A percentile compares a stretch with the other conserved stretches of the same genome.
Evolutionary conservation across 2,888 invertebrate species (phyloP).

Genomic region (Drosophila percnosoma): DNA sequence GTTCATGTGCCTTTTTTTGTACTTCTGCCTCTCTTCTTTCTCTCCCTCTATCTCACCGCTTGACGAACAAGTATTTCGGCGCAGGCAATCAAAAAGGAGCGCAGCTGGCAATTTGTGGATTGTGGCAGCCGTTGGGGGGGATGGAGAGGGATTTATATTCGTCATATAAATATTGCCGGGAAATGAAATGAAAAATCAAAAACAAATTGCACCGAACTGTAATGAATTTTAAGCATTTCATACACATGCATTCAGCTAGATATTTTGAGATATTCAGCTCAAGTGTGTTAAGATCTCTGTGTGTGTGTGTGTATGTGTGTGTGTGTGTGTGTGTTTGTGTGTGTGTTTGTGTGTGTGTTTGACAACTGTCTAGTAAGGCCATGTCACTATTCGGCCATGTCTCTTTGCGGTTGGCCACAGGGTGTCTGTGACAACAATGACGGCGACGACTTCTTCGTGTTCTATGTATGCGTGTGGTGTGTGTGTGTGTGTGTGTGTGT

Average conservation of each 20-base stretch:
- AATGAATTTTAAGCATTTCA: slow-evolving; percentile 77
- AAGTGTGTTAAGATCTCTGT: slow-evolving; percentile 14
- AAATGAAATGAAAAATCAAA: slow-evolving; percentile 79
- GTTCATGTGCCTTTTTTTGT: slow-evolving; percentile 46
- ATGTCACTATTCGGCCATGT: slow-evolving; percentile 77
- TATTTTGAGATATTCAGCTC: slow-evolving; percentile 38
- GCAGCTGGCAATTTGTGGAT: slow-evolving; percentile 44
- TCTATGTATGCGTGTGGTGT: slow-evolving; percentile 18
- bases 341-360: slow-evolving; percentile 51
- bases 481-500: slow-evolving; percentile 39
- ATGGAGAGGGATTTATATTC: slow-evolving; percentile 27
- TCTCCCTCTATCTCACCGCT: slow-evolving; percentile 15
- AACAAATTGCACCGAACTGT: slow-evolving; percentile 77
- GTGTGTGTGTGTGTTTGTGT: slow-evolving; percentile 4
- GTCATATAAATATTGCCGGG: slow-evolving; percentile 61
- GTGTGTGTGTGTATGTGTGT: no score
- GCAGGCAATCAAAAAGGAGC: slow-evolving; percentile 63
- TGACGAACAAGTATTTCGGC: slow-evolving; percentile 45
- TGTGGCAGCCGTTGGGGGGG: neutral
- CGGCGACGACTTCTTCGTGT: slow-evolving; percentile 50
- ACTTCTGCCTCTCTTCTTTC: slow-evolving; percentile 15
- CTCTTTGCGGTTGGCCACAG: slow-evolving; percentile 80
- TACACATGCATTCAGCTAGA: slow-evolving; percentile 52
- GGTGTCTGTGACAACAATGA: slow-evolving; percentile 73
- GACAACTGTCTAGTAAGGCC: slow-evolving; percentile 79